Conservation (phyloP, 2,797 vertebrate genomes). For the Peromyscus eremicus region DNA sequence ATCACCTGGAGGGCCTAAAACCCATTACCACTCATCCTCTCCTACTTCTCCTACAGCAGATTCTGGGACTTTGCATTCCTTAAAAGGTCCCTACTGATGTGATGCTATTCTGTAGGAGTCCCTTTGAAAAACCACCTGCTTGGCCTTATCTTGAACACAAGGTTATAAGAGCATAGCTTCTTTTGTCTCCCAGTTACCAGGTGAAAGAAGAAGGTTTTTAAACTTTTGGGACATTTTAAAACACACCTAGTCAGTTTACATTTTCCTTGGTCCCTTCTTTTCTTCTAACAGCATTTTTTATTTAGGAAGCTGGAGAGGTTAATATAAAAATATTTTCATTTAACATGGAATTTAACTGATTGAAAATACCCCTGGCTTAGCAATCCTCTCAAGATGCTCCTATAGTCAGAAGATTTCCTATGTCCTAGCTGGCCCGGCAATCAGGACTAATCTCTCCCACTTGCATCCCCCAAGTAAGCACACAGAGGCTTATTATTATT, state of each 20-base stretch:
- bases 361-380: constrained; percentile 53
- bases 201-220: constrained; percentile 16
- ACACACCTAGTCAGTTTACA: not conserved
- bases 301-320: constrained; percentile 41
- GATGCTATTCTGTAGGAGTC: not conserved
- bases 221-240: constrained; percentile 9
- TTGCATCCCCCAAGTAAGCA: too few species aligned
- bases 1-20: not conserved
- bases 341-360: not conserved
- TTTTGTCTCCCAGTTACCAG: not conserved
- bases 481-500: too few species aligned
- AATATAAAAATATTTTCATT: constrained; percentile 64
- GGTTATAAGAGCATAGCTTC: not conserved
- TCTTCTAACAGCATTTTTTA: constrained; percentile 41
- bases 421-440: too few species aligned
- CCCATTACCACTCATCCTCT: not conserved
- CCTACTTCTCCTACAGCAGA: not conserved
- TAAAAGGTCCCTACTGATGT: not conserved
- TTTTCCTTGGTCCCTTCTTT: constrained; percentile 56
- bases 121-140: not conserved
- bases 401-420: too few species aligned
- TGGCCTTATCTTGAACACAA: not conserved
- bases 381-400: not conserved
- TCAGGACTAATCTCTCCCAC: too few species aligned
- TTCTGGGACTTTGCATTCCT: not conserved